A percentile compares a stretch with the other conserved stretches of the same genome.
Evolutionary conservation across 2,888 invertebrate species (phyloP).

Genomic region (Orchestes rusci): DNA sequence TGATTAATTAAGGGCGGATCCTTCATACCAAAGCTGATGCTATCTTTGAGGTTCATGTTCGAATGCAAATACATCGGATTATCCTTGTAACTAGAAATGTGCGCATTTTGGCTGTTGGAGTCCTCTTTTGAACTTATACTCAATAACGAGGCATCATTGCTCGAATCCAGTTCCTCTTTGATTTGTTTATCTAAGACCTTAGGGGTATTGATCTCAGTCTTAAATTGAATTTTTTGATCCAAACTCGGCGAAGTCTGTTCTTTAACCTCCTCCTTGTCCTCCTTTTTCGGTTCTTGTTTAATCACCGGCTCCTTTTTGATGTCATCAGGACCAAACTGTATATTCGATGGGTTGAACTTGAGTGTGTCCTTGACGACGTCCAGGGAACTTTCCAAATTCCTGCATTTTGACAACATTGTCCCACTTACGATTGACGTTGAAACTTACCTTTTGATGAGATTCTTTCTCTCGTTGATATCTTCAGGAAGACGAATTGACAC

Average conservation of each 20-base stretch:
- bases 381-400: conserved; percentile 29
- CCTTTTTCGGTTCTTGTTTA: conserved; percentile 27
- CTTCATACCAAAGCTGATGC: conserved; percentile 36
- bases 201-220: conserved; percentile 57
- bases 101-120: conserved; percentile 20
- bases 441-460: conserved; percentile 38
- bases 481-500: conserved; percentile 43
- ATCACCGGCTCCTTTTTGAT: conserved; percentile 35
- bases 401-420: neutral
- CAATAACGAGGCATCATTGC: conserved; percentile 35
- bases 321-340: conserved; percentile 29
- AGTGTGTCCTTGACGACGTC: conserved; percentile 32
- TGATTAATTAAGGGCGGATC: conserved; percentile 33
- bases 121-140: conserved; percentile 29
- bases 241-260: conserved; percentile 24
- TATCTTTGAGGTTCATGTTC: conserved; percentile 33
- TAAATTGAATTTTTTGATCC: conserved; percentile 35
- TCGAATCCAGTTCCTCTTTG: conserved; percentile 40
- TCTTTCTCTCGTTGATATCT: conserved; percentile 43
- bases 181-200: conserved; percentile 46
- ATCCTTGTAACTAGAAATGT: conserved; percentile 25
- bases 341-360: conserved; percentile 29
- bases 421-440: conserved; percentile 1
- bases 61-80: conserved; percentile 35
- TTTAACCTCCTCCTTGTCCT: conserved; percentile 34